These are phyloP conservation scores for Sinelater perroti DNA, from an alignment of 2,888 invertebrate species.

Conservation along the genomic window DNA sequence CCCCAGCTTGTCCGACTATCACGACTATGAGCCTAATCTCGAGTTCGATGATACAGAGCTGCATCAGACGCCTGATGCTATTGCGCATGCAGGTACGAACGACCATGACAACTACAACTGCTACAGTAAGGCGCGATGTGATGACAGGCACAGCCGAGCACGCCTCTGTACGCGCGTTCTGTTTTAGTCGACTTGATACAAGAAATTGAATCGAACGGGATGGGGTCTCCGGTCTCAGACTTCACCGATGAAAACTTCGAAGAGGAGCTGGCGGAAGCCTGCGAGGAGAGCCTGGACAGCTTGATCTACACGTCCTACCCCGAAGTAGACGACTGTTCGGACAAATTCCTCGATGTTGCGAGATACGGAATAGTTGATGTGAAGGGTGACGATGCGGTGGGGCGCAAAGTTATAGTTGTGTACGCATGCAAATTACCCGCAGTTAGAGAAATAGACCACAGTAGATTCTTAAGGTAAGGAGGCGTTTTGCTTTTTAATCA, in stretches of 20 bases:
- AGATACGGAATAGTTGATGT: slow-evolving; percentile 82
- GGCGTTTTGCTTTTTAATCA: too few relatives aligned
- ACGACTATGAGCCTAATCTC: slow-evolving; percentile 93
- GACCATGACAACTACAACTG: too few relatives aligned
- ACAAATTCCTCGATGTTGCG: slow-evolving; percentile 68
- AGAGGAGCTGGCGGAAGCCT: slow-evolving; percentile 78
- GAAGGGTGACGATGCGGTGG: slow-evolving; percentile 84
- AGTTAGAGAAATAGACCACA: slow-evolving; percentile 63
- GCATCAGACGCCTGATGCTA: slow-evolving; percentile 68
- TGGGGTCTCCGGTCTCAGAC: slow-evolving; percentile 80
- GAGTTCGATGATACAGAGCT: slow-evolving; percentile 97
- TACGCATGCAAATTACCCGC: slow-evolving; percentile 85
- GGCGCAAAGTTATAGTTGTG: slow-evolving; percentile 94
- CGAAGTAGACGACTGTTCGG: slow-evolving; percentile 70
- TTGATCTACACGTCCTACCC: slow-evolving; percentile 58
- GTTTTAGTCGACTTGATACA: slow-evolving; percentile 55
- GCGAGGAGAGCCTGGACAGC: slow-evolving; percentile 58
- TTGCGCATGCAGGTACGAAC: slow-evolving; percentile 70
- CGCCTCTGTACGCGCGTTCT: too few relatives aligned
- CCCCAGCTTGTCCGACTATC: slow-evolving; percentile 89
- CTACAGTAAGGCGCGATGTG: too few relatives aligned
- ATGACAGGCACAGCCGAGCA: too few relatives aligned
- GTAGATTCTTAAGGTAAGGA: slow-evolving; percentile 73
- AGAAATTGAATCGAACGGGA: slow-evolving; percentile 58
- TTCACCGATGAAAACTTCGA: slow-evolving; percentile 93